phyloP scores from a whole-genome alignment of 2,113 vertebrate species.

The Megaptera novaeangliae region DNA sequence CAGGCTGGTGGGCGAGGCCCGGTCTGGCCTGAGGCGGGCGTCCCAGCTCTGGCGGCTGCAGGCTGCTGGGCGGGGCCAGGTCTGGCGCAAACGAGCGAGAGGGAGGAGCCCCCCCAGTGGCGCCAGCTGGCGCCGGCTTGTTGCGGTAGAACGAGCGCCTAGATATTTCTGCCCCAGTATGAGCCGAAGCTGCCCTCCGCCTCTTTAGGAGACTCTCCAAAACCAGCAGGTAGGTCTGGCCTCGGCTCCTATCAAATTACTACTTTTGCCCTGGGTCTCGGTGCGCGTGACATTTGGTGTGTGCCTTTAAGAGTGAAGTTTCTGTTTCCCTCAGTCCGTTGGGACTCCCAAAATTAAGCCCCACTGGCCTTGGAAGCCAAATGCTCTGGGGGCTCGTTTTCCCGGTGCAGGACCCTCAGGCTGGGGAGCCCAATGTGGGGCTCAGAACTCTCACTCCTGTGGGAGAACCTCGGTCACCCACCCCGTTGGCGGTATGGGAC shows the following conservation, averaged over 20 bases:
- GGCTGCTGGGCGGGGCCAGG: background rate
- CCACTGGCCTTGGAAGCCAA: background rate
- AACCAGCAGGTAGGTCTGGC: background rate
- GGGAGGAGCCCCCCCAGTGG: background rate
- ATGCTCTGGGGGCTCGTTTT: background rate
- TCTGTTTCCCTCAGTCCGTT: background rate
- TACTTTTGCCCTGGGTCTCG: background rate
- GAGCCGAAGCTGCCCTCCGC: background rate
- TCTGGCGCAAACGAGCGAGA: background rate
- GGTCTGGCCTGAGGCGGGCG: background rate
- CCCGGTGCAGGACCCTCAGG: too few relatives aligned
- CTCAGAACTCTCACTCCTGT: background rate
- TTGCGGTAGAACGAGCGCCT: rapidly evolving
- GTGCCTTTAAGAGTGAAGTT: background rate
- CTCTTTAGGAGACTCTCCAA: background rate
- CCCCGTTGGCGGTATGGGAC: rapidly evolving
- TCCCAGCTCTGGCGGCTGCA: background rate
- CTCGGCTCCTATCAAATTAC: background rate
- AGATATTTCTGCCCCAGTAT: background rate
- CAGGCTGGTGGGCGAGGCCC: background rate
- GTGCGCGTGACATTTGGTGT: background rate
- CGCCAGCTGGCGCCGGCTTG: background rate
- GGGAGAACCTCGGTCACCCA: background rate
- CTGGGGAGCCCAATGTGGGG: background rate
- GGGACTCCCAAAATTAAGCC: background rate